These are phyloP conservation scores for Drosophila bifasciata DNA, from an alignment of 1,140 invertebrate species.

Conservation along the genomic window DNA sequence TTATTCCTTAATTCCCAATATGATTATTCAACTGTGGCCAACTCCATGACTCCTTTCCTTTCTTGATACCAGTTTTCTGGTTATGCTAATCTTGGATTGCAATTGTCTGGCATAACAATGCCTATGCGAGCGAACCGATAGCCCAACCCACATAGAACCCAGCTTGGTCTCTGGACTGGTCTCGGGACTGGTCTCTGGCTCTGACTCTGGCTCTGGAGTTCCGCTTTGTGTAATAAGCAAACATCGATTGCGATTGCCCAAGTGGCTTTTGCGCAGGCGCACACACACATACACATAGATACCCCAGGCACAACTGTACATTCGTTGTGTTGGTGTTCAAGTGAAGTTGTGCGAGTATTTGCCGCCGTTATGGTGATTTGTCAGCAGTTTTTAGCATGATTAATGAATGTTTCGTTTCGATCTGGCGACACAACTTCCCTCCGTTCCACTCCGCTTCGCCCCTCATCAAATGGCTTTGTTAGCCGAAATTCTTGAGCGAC, in stretches of 20 bases:
- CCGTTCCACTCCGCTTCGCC: background rate
- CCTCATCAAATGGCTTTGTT: slow-evolving; percentile 31
- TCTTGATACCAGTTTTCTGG: slow-evolving; percentile 37
- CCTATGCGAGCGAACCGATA: slow-evolving; percentile 33
- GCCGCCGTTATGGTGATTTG: slow-evolving; percentile 73
- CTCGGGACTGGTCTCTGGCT: slow-evolving; percentile 20
- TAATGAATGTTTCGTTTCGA: slow-evolving; percentile 70
- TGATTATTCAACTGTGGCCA: background rate
- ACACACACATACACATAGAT: slow-evolving; percentile 3
- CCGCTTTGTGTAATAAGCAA: slow-evolving; percentile 73
- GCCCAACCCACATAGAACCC: slow-evolving; percentile 46
- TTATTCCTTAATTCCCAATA: slow-evolving; percentile 4
- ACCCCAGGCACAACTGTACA: slow-evolving; percentile 12
- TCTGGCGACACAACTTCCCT: slow-evolving; percentile 55
- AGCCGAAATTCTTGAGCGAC: slow-evolving; percentile 59
- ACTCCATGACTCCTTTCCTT: slow-evolving; percentile 23
- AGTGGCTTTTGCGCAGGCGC: slow-evolving; percentile 36
- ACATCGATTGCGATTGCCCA: slow-evolving; percentile 45
- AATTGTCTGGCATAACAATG: slow-evolving; percentile 61
- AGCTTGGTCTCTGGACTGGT: slow-evolving; percentile 13
- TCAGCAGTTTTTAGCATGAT: slow-evolving; percentile 75
- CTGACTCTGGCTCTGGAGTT: slow-evolving; percentile 47
- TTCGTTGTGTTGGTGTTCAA: slow-evolving; percentile 12
- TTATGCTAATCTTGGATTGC: slow-evolving; percentile 50
- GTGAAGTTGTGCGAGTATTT: slow-evolving; percentile 21